Conservation (phyloP, 2,113 vertebrate species). For the Trematomus loennbergii region DNA sequence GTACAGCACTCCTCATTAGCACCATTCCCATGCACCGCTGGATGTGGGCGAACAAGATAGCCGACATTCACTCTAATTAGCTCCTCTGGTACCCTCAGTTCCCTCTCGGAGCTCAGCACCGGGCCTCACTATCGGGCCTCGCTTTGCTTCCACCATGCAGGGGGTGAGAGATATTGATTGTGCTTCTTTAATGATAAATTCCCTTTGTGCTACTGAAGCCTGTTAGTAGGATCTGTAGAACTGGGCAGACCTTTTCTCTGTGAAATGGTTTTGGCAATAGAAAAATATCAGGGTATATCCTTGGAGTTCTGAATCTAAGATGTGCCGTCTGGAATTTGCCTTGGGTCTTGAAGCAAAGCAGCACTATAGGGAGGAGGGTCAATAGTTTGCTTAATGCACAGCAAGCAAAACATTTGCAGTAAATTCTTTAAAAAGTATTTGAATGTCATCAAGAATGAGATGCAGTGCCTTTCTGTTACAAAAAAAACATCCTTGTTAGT, state of each 20-base stretch:
- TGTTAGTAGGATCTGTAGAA: slow-evolving; percentile 59
- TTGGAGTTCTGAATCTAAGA: slow-evolving; percentile 23
- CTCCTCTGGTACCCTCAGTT: slow-evolving; percentile 75
- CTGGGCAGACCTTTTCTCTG: slow-evolving; percentile 49
- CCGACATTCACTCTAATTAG: slow-evolving; percentile 74
- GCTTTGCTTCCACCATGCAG: slow-evolving; percentile 56
- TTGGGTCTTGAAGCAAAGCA: slow-evolving; percentile 34
- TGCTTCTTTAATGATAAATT: slow-evolving; percentile 82
- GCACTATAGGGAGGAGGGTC: slow-evolving; percentile 23
- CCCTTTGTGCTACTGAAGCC: slow-evolving; percentile 77
- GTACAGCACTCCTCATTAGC: slow-evolving; percentile 77
- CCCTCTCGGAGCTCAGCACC: slow-evolving; percentile 51
- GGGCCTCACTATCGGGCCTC: slow-evolving; percentile 50
- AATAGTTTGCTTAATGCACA: slow-evolving; percentile 30
- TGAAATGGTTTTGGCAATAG: slow-evolving; percentile 48
- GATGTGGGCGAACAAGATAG: slow-evolving; percentile 75
- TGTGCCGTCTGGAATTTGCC: slow-evolving; percentile 36
- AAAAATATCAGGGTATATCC: slow-evolving; percentile 27
- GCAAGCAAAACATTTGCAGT: slow-evolving; percentile 15
- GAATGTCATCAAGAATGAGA: slow-evolving; percentile 7
- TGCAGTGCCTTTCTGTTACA: background rate
- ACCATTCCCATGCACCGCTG: slow-evolving; percentile 71
- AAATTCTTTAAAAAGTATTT: slow-evolving; percentile 5
- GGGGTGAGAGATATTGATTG: slow-evolving; percentile 77
- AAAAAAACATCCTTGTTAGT: slow-evolving; percentile 15